Conservation (phyloP, 37 sponge, comb jelly and placozoan genomes). For the Tethya wilhelma region DNA sequence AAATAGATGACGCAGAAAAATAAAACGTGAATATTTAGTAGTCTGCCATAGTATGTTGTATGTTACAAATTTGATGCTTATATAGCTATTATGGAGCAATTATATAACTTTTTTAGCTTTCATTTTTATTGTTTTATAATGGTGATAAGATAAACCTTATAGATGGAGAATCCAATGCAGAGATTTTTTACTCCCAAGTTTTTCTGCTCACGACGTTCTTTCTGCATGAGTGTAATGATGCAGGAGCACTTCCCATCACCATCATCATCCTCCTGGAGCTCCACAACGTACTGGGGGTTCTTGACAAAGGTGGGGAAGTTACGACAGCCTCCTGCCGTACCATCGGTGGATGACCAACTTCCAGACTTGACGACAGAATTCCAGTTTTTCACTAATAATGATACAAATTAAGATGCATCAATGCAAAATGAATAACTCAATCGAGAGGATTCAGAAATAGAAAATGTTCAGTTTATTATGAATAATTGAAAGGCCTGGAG, state of each 20-base stretch:
- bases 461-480: too few species aligned
- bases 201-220: constrained; percentile 80
- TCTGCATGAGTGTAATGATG: constrained; percentile 91
- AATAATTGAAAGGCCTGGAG: too few species aligned
- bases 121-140: too few species aligned
- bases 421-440: too few species aligned
- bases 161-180: constrained; percentile 88
- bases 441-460: too few species aligned
- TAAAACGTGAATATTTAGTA: too few species aligned
- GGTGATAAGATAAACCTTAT: constrained; percentile 84
- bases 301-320: constrained; percentile 82
- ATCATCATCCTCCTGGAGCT: constrained; percentile 85
- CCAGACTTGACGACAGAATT: constrained; percentile 42
- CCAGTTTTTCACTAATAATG: constrained; percentile 68
- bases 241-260: constrained; percentile 92
- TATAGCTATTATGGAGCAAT: too few species aligned
- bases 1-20: too few species aligned
- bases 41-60: too few species aligned
- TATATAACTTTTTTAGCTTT: too few species aligned
- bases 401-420: constrained; percentile 10
- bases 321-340: constrained; percentile 87
- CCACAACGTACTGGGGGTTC: constrained; percentile 82
- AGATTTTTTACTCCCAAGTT: constrained; percentile 78
- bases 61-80: too few species aligned
- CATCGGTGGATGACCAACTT: constrained; percentile 36